Evolutionary conservation across 1,140 invertebrate species (phyloP).

Genomic region (Manduca sexta): DNA sequence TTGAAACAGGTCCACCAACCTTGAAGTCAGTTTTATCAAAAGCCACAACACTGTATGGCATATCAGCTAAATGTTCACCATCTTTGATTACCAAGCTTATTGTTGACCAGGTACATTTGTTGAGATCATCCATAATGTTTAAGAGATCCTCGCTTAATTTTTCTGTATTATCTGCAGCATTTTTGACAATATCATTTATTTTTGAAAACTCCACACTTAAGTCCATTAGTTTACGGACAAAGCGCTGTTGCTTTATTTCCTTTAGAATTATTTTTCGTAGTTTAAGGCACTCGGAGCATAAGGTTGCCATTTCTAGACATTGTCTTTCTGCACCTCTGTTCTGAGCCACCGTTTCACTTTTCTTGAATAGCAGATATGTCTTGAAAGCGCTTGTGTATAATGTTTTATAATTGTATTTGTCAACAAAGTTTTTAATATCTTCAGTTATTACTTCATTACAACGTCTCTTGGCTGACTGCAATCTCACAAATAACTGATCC

Average conservation of each 20-base stretch:
- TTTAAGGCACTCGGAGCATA: constrained; percentile 62
- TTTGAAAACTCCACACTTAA: constrained; percentile 56
- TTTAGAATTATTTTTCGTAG: constrained; percentile 55
- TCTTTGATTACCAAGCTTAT: constrained; percentile 44
- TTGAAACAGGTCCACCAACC: constrained; percentile 49
- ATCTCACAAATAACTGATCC: constrained; percentile 47
- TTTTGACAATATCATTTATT: constrained; percentile 50
- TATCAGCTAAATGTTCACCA: constrained; percentile 38
- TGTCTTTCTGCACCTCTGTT: constrained; percentile 45
- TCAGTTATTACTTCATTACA: constrained; percentile 53
- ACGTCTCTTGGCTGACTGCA: constrained; percentile 59
- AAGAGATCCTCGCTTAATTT: constrained; percentile 38
- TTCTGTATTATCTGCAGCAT: constrained; percentile 50
- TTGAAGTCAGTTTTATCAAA: constrained; percentile 60
- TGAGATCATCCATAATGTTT: constrained; percentile 34
- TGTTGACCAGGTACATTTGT: constrained; percentile 56
- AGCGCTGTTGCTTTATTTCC: constrained; percentile 51
- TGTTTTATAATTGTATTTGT: constrained; percentile 48
- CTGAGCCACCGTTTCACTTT: constrained; percentile 42
- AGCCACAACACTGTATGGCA: constrained; percentile 60
- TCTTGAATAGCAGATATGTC: constrained; percentile 42
- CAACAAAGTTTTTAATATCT: constrained; percentile 55
- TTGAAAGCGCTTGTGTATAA: constrained; percentile 48
- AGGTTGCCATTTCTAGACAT: constrained; percentile 56
- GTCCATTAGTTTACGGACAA: constrained; percentile 60